These are phyloP conservation scores for Hozukius guyotensis DNA, from an alignment of 2,797 vertebrate species.

Conservation along the genomic window DNA sequence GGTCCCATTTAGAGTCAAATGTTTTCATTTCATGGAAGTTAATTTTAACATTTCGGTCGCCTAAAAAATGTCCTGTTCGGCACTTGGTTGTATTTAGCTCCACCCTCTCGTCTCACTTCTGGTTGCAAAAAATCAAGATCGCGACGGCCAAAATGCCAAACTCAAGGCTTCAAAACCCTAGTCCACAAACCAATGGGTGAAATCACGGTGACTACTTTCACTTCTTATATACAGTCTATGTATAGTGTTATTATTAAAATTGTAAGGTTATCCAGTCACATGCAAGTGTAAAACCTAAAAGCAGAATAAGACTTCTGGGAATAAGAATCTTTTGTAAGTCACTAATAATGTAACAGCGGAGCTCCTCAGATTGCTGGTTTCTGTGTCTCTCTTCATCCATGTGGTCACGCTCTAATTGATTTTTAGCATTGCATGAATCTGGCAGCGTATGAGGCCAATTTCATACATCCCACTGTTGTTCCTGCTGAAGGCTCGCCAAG, in stretches of 20 bases:
- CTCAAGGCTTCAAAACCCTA: not conserved
- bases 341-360: not conserved
- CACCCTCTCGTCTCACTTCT: too few relatives aligned
- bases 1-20: too few relatives aligned
- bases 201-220: too few relatives aligned
- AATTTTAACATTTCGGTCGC: too few relatives aligned
- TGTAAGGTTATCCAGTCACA: not conserved
- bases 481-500: slow-evolving; percentile 1
- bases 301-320: not conserved
- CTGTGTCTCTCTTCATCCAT: slow-evolving; percentile 20
- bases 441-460: slow-evolving; percentile 42
- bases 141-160: not conserved
- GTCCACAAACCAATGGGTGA: too few relatives aligned
- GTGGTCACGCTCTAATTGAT: slow-evolving; percentile 43
- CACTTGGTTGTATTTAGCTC: fast-evolving
- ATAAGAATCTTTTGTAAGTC: not conserved
- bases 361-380: slow-evolving; percentile 7
- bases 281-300: not conserved
- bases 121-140: not conserved
- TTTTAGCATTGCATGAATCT: slow-evolving; percentile 25
- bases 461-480: slow-evolving; percentile 52
- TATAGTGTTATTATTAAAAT: not conserved
- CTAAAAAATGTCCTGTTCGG: too few relatives aligned
- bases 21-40: too few relatives aligned
- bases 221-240: too few relatives aligned